Conservation (phyloP, 2,113 vertebrate species). For the Calyptommatus sinebrachiatus region DNA sequence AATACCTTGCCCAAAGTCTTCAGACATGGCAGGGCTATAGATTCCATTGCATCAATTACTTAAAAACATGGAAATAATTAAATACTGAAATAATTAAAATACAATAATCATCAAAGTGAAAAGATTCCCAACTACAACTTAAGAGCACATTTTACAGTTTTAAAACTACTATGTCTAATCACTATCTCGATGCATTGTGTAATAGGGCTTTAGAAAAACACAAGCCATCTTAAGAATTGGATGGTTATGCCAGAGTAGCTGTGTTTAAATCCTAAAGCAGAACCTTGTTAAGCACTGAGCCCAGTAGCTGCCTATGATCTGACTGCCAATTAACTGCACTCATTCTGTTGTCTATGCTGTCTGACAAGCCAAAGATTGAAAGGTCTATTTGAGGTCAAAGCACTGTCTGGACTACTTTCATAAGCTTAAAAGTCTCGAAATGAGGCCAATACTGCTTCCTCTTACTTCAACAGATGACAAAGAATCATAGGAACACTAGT, state of each 20-base stretch:
- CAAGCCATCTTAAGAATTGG: constrained; percentile 79
- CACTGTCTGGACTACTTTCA: constrained; percentile 73
- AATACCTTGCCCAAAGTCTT: background rate
- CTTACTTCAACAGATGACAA: constrained; percentile 47
- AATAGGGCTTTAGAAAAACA: constrained; percentile 76
- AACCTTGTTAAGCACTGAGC: constrained; percentile 62
- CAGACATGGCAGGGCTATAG: background rate
- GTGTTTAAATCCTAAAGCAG: constrained; percentile 79
- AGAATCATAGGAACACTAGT: constrained; percentile 28
- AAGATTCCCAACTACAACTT: constrained; percentile 76
- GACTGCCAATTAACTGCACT: constrained; percentile 77
- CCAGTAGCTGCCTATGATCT: constrained; percentile 68
- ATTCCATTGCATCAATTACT: constrained; percentile 24
- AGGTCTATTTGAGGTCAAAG: constrained; percentile 74
- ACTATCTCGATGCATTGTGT: constrained; percentile 75
- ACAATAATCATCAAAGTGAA: constrained; percentile 65
- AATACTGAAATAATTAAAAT: constrained; percentile 71
- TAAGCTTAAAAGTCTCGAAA: constrained; percentile 59
- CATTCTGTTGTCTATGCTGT: constrained; percentile 60
- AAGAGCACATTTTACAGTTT: constrained; percentile 55
- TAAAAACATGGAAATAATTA: constrained; percentile 50
- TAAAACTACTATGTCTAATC: constrained; percentile 75
- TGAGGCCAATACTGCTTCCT: constrained; percentile 49
- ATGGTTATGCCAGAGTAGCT: constrained; percentile 74
- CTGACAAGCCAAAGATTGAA: constrained; percentile 71